Percentiles rank a stretch among this genome's conserved stretches.
Evolutionary conservation across 2,888 invertebrate genomes (phyloP).

Genomic region (Eupithecia insigniata): DNA sequence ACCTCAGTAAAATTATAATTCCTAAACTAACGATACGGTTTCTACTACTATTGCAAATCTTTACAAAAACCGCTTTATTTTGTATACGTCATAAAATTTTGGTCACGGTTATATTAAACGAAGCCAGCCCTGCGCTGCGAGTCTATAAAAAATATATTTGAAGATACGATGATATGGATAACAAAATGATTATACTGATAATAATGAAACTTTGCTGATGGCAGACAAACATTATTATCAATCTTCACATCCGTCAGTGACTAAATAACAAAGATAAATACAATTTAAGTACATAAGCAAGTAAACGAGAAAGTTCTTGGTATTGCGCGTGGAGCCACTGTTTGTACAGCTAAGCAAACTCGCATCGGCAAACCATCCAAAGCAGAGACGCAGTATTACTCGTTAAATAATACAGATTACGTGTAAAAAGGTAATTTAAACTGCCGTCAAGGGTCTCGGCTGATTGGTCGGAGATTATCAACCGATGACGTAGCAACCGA

Average conservation of each 20-base stretch:
- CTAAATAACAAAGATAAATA: constrained; percentile 67
- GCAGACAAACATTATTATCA: constrained; percentile 54
- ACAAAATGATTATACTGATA: neutral
- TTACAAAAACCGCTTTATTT: neutral
- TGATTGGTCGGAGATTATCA: constrained; percentile 63
- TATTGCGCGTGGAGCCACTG: constrained; percentile 75
- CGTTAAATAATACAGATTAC: constrained; percentile 37
- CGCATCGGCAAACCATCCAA: constrained; percentile 55
- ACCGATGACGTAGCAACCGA: constrained; percentile 67
- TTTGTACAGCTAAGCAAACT: constrained; percentile 83
- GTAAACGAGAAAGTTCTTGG: constrained; percentile 76
- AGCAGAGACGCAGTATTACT: constrained; percentile 38
- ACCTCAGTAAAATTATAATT: constrained; percentile 11
- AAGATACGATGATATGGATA: neutral
- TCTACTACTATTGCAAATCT: neutral
- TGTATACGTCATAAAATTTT: neutral
- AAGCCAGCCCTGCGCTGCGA: neutral
- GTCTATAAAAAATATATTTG: neutral
- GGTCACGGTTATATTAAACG: neutral
- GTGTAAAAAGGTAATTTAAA: constrained; percentile 50
- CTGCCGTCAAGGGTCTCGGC: constrained; percentile 52
- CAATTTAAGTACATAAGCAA: constrained; percentile 63
- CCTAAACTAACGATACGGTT: neutral
- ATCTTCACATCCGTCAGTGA: constrained; percentile 55
- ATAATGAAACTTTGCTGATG: constrained; percentile 19